Evolutionary conservation across 2,797 vertebrate genomes (phyloP).

Genomic region (Muscicapa comitata): DNA sequence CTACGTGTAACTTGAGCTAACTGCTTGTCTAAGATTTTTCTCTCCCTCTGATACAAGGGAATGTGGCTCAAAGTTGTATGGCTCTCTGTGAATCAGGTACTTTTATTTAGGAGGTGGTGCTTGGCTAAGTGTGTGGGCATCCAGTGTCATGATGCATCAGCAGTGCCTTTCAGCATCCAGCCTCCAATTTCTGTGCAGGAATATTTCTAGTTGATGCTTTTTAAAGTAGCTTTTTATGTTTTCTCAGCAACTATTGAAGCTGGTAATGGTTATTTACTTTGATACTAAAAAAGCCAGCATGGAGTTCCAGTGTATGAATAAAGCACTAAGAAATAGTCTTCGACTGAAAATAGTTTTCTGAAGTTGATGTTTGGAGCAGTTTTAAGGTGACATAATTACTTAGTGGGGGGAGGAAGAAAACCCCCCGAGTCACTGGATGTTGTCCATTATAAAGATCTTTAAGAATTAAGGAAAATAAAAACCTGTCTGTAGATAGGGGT

Average conservation of each 20-base stretch:
- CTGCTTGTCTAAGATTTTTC: not conserved
- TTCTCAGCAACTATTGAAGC: not conserved
- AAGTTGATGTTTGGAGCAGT: not conserved
- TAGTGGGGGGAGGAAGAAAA: not conserved
- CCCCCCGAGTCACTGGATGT: not conserved
- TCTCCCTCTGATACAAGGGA: not conserved
- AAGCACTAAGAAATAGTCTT: not conserved
- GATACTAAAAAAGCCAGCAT: not conserved
- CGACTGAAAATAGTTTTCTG: not conserved
- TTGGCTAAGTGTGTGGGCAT: not conserved
- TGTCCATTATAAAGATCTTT: not conserved
- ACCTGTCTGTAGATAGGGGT: not conserved
- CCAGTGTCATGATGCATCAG: not conserved
- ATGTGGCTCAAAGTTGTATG: not conserved
- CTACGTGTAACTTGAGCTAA: not conserved
- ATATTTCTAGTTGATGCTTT: not conserved
- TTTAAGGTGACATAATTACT: not conserved
- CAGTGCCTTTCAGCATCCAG: not conserved
- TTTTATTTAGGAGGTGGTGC: not conserved
- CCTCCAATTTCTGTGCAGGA: not conserved
- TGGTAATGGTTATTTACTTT: not conserved
- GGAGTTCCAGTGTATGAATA: not conserved
- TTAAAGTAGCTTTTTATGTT: not conserved
- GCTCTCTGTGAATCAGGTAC: not conserved
- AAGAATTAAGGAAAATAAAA: not conserved